Percentiles rank a stretch among this genome's conserved stretches.
phyloP scores from a whole-genome alignment of 2,113 vertebrate species.

The Paracanthobrama guichenoti region DNA sequence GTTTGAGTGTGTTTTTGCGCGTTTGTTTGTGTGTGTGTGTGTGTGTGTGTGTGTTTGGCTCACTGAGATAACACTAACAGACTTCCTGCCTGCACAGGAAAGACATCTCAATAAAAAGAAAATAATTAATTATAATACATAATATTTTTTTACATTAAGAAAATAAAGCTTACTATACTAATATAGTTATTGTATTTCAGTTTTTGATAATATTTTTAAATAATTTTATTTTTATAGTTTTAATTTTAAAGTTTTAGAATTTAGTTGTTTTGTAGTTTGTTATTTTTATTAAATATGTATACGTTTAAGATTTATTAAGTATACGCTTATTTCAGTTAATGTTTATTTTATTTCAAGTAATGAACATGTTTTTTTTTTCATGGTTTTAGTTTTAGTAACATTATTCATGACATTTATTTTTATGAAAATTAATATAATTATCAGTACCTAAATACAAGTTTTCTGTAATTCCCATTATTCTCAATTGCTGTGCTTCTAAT shows the following conservation, averaged over 20 bases:
- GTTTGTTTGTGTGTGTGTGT: not conserved
- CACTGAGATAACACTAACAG: no score
- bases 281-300: no score
- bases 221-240: not conserved
- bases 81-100: slow-evolving; percentile 16
- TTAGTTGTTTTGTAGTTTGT: no score
- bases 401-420: not conserved
- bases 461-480: not conserved
- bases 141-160: not conserved
- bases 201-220: not conserved
- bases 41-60: no score
- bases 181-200: not conserved
- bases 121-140: not conserved
- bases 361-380: not conserved
- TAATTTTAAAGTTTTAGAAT: not conserved
- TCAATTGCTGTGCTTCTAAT: not conserved
- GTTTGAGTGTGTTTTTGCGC: slow-evolving; percentile 74
- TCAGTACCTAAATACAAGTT: not conserved
- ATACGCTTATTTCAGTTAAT: no score
- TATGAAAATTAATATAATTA: not conserved
- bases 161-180: not conserved
- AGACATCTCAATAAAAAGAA: not conserved
- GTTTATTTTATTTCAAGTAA: not conserved
- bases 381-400: not conserved
- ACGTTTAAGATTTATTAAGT: no score